Percentiles rank a stretch among this genome's conserved stretches.
phyloP scores from a whole-genome alignment of 1,140 invertebrate species.

The Oscheius sp. region DNA sequence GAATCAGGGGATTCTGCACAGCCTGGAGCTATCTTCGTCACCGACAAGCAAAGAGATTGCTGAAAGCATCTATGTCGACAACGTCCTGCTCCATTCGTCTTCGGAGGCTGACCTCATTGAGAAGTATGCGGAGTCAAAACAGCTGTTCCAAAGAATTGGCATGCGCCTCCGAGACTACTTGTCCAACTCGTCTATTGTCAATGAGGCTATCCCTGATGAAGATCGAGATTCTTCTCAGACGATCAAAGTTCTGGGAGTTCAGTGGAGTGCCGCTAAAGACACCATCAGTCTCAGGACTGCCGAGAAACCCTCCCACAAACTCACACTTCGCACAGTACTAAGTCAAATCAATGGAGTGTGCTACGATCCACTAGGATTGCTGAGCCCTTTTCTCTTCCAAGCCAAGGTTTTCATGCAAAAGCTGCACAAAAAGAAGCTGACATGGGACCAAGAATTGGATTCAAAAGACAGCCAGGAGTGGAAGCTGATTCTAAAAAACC shows the following conservation, averaged over 20 bases:
- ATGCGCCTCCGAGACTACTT: slow-evolving; percentile 35
- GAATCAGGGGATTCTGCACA: not conserved
- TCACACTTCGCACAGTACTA: slow-evolving; percentile 13
- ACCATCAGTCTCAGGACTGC: not conserved
- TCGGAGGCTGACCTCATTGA: not conserved
- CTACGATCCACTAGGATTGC: slow-evolving; percentile 29
- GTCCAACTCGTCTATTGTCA: not conserved
- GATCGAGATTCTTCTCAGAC: not conserved
- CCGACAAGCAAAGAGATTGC: not conserved
- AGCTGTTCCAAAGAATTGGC: slow-evolving; percentile 4
- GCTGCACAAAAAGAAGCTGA: not conserved
- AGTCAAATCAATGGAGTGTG: not conserved
- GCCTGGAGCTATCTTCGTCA: not conserved
- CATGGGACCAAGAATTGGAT: slow-evolving; percentile 21
- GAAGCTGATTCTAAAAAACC: not conserved
- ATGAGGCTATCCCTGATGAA: not conserved
- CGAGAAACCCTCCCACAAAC: not conserved
- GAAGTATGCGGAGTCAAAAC: not conserved
- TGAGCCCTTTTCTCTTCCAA: slow-evolving; percentile 4
- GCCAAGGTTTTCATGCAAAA: slow-evolving; percentile 20
- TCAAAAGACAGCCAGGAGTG: not conserved
- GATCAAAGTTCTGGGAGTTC: slow-evolving; percentile 29
- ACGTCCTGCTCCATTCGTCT: not conserved
- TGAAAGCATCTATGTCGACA: slow-evolving; percentile 8
- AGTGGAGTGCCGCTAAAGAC: slow-evolving; percentile 13